A percentile compares a stretch with the other conserved stretches of the same genome.
Conservation (phyloP, 2,113 vertebrate genomes). For the Gymnogyps californianus region DNA sequence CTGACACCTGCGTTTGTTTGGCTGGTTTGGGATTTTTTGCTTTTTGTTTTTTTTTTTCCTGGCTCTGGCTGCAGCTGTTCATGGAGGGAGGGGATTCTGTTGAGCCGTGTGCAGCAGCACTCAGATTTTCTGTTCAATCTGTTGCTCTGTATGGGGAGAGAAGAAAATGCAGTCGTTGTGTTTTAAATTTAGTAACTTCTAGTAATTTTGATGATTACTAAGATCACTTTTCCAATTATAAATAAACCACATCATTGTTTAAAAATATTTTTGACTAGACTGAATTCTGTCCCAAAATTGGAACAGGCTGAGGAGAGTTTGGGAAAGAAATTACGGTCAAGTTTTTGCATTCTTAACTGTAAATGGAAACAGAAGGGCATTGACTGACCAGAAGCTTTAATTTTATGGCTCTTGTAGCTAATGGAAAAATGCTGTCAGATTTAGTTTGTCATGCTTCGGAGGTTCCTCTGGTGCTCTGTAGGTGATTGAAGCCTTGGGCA, state of each 20-base stretch:
- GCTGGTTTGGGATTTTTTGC: neutral
- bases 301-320: constrained; percentile 48
- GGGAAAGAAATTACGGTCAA: constrained; percentile 44
- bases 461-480: neutral
- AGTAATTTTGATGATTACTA: constrained; percentile 42
- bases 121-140: neutral
- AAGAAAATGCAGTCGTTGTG: neutral
- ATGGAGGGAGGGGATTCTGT: neutral
- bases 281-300: constrained; percentile 42
- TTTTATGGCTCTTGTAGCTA: neutral
- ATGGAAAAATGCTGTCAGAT: neutral
- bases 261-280: constrained; percentile 53
- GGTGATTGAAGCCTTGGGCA: neutral
- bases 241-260: constrained; percentile 55
- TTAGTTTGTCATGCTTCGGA: neutral
- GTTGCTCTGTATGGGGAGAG: neutral
- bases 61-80: neutral
- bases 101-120: neutral
- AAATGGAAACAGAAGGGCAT: constrained; percentile 60
- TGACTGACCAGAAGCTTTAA: constrained; percentile 29
- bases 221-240: constrained; percentile 16
- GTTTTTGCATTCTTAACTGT: constrained; percentile 53
- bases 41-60: neutral
- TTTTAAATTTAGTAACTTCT: constrained; percentile 47
- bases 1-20: neutral